Evolutionary conservation across 1,140 invertebrate genomes (phyloP), one percentile per base, ranked within the genome.

Genomic region (Monochamus saltuarius): DNA sequence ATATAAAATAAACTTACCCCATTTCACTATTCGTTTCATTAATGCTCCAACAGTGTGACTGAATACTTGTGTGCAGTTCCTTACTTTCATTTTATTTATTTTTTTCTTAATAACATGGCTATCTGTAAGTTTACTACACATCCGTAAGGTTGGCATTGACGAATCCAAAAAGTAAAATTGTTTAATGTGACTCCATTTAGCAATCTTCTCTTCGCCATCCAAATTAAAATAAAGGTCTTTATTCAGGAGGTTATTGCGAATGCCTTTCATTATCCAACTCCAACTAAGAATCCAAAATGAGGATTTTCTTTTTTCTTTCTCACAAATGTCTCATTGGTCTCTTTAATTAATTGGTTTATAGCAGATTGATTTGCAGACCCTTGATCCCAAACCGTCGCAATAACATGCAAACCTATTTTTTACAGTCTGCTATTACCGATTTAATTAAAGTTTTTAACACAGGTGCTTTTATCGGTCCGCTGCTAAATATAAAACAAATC

Each of bases 61-160:
- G 38, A 73, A 73, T 10, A 75, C 58, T 62, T 73, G 73, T 3
- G 66, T 67, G 0, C 62, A 67, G 38, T 54, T 62, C 52, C 64
- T 67, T 0, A 75, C 67, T 35, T 72, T 74, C 72, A 74, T 74
- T 61, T 68, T 70, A 4, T 62, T 54, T 7, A 70, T 70, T 56
- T 67, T 65, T 0, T 42, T 17, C 11, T 56, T 64, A n/a, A 51
- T 19, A 8, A 65, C 52, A 46, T 75, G 72, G 0, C n/a, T 13
- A 35, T 73, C 72, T 19, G 68, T 72, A 34, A 75, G 56, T 63
- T 75, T 73, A 1, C 53, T 53, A 34, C 54, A 62, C 10, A 56
- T 43, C n/a, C 47, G 43, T 36, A 36, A n/a, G 10, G n/a, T n/a
- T 9, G 42, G 47, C 35, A 34, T 19, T 19, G 13, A 22, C 3